Evolutionary conservation across 2,797 vertebrate genomes (phyloP).

Genomic region (Macropus fuliginosus): DNA sequence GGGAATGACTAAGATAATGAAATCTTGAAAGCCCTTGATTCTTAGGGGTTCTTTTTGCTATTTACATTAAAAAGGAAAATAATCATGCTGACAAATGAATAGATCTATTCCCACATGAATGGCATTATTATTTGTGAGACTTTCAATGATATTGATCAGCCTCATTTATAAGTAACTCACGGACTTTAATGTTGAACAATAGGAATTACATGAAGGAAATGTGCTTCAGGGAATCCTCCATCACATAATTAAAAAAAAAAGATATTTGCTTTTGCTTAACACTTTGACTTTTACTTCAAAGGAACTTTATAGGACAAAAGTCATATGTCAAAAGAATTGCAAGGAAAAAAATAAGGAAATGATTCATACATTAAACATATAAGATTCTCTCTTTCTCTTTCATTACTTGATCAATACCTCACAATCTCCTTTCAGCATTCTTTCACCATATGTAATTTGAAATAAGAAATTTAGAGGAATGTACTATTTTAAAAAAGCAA

Average conservation of each 20-base stretch:
- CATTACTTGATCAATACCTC: conserved; percentile 58
- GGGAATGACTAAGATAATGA: neutral
- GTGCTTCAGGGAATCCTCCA: conserved; percentile 67
- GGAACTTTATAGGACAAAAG: conserved; percentile 45
- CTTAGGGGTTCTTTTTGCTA: conserved; percentile 59
- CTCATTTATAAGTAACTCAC: conserved; percentile 81
- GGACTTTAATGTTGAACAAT: conserved; percentile 70
- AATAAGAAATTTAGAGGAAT: conserved; percentile 44
- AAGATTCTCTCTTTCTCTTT: conserved; percentile 62
- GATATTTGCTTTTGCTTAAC: conserved; percentile 70
- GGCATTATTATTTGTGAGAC: conserved; percentile 82
- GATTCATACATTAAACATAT: neutral
- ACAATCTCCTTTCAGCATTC: conserved; percentile 66
- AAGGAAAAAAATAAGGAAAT: conserved; percentile 55
- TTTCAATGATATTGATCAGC: conserved; percentile 86
- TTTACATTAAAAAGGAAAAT: conserved; percentile 70
- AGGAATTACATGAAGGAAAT: conserved; percentile 74
- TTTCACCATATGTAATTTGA: conserved; percentile 50
- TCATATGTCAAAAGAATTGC: conserved; percentile 49
- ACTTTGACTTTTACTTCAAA: conserved; percentile 60
- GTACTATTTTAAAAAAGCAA: neutral
- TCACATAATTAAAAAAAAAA: conserved; percentile 80
- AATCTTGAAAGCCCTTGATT: conserved; percentile 12
- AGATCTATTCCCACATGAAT: conserved; percentile 76
- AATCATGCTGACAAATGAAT: conserved; percentile 73